phyloP scores from a whole-genome alignment of 2,113 vertebrate genomes.

The Trematocara unimaculatum region DNA sequence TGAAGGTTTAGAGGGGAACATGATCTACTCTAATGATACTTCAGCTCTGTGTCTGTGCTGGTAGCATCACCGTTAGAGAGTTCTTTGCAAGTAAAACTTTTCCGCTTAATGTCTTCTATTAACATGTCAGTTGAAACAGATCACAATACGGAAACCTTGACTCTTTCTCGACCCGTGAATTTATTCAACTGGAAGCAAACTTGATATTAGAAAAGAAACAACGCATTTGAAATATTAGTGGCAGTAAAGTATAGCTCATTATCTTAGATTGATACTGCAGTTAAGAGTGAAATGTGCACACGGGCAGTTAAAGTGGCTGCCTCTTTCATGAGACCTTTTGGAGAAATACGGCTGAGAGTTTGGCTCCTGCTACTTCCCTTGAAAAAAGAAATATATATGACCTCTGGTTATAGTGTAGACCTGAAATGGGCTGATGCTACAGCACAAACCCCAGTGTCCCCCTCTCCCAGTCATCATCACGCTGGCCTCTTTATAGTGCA shows the following conservation, averaged over 20 bases:
- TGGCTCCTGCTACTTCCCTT: not conserved
- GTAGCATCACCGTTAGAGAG: not conserved
- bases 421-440: conserved; percentile 19
- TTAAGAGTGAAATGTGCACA: not conserved
- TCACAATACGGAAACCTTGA: not conserved
- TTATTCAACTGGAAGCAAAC: not conserved
- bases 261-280: not conserved
- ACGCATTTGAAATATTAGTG: not conserved
- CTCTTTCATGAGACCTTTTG: conserved; percentile 11
- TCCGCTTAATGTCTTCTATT: not conserved
- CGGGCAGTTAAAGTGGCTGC: not conserved
- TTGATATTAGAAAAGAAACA: not conserved
- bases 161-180: not conserved
- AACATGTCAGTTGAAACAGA: not conserved
- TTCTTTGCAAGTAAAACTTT: not conserved
- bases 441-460: not conserved
- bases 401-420: conserved; percentile 16
- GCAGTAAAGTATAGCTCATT: not conserved
- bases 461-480: conserved; percentile 10
- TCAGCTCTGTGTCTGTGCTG: not conserved
- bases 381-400: conserved; percentile 38
- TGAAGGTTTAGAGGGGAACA: conserved; percentile 22
- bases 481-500: conserved; percentile 50
- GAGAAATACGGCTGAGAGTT: not conserved
- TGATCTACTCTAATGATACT: not conserved